phyloP scores from a whole-genome alignment of 2,888 invertebrate species.

The Drosophila demipolita region DNA sequence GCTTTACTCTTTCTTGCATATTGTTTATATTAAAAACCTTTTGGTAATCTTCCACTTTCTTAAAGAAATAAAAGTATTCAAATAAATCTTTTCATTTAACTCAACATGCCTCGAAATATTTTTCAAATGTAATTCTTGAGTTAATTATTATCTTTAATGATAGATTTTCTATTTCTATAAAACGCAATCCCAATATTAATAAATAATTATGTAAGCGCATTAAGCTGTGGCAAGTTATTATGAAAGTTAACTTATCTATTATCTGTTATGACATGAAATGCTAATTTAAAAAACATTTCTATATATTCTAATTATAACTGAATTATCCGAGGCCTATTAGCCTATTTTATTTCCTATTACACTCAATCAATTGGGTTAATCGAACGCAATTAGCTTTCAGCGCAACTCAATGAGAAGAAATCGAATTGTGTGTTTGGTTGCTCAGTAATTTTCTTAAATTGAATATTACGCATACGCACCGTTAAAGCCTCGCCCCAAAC shows the following conservation, averaged over 20 bases:
- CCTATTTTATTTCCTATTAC: constrained; percentile 4
- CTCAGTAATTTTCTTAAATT: constrained; percentile 68
- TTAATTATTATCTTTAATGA: too few relatives aligned
- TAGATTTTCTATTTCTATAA: too few relatives aligned
- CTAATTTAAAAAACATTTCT: constrained; percentile 6
- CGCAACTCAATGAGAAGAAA: constrained; percentile 24
- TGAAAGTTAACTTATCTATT: neutral
- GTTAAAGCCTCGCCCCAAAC: constrained; percentile 46
- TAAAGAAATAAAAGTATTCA: too few relatives aligned
- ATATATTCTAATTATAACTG: constrained; percentile 27
- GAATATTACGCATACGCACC: constrained; percentile 72
- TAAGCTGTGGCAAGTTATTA: neutral
- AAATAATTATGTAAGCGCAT: neutral
- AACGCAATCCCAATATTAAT: neutral
- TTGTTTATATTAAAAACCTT: too few relatives aligned
- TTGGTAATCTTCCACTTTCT: neutral
- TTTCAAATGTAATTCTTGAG: too few relatives aligned
- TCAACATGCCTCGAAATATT: too few relatives aligned
- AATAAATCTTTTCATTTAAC: too few relatives aligned
- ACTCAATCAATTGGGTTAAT: constrained; percentile 61
- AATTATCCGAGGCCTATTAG: constrained; percentile 40
- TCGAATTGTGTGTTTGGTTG: constrained; percentile 16
- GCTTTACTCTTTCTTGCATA: too few relatives aligned
- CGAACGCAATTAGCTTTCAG: constrained; percentile 56
- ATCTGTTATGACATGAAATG: constrained; percentile 11